Evolutionary conservation across 2,797 vertebrate species (phyloP), one percentile per base, ranked within the genome.

Genomic region (Melanotaenia parkinsoni): DNA sequence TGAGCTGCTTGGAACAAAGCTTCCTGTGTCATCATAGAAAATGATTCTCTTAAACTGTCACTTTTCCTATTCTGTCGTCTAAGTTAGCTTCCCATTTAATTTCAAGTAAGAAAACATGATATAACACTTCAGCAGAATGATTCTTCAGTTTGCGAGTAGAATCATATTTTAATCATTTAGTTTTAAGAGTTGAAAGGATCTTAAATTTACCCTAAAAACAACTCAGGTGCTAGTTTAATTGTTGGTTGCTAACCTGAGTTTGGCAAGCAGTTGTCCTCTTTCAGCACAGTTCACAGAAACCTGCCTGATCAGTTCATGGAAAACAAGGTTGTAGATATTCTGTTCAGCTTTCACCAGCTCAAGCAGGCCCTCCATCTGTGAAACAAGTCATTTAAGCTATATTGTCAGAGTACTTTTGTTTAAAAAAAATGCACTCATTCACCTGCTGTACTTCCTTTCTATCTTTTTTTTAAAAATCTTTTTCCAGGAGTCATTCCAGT

Each of bases 241-340:
- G 57, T 22, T 56, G 9, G 37, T 56, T 50, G 32, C 85, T 83
- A 33, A 97, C 96, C 97, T 96, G 93, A 98, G 93, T 85, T 95
- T 97, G 22, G 96, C 95, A 4, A 98, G 94, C 24, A 98, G 94
- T 76, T 96, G 93, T 81, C 97, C 97, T 90, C 96, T 95, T 75
- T 98, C 97, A 1, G 85, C 81, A 76, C 97, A 97, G 74, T 94
- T 94, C 72, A 98, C 94, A 4, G 94, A 96, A 91, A 98, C 95
- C 89, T 98, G 97, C 47, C 95, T 91, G 87, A 98, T 98, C 70
- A 98, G 78, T 66, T 99, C 96, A 67, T 97, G 96, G 88, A 98
- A 98, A 59, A 97, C 86, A 0, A 95, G 88, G 78, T 97, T 97
- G 89, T 97, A 98, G 89, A 97, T 96, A 67, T 93, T 96, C 89